Conservation (phyloP, 2,113 vertebrate species). For the Toxotes chatareus region DNA sequence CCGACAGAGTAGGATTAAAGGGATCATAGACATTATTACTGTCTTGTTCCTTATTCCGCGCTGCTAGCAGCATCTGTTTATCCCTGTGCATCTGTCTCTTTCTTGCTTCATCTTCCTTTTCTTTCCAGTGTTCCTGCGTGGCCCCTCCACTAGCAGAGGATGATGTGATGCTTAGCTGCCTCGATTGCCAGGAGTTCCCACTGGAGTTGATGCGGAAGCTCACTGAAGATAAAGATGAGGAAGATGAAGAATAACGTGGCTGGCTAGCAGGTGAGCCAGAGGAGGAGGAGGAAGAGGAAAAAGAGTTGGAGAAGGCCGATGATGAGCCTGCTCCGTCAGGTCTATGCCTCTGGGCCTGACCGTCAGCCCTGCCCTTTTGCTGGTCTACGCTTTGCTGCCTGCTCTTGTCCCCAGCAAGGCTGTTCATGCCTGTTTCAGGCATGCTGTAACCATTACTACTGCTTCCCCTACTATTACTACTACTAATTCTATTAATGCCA, state of each 20-base stretch:
- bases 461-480: slow-evolving; percentile 17
- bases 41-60: slow-evolving; percentile 81
- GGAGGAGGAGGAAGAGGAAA: slow-evolving; percentile 59
- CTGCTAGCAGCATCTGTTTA: slow-evolving; percentile 72
- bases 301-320: slow-evolving; percentile 72
- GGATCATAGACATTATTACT: slow-evolving; percentile 93
- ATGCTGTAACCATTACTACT: slow-evolving; percentile 68
- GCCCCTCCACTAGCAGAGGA: slow-evolving; percentile 70
- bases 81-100: slow-evolving; percentile 74
- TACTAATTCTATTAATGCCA: slow-evolving; percentile 39
- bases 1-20: slow-evolving; percentile 94
- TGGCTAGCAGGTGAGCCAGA: slow-evolving; percentile 41
- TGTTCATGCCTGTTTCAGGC: slow-evolving; percentile 86
- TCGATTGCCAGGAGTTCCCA: slow-evolving; percentile 87
- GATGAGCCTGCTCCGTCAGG: slow-evolving; percentile 65
- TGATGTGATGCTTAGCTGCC: slow-evolving; percentile 80
- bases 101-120: slow-evolving; percentile 84
- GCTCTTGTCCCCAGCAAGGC: slow-evolving; percentile 88
- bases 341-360: slow-evolving; percentile 72
- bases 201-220: slow-evolving; percentile 94
- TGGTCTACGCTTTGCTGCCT: slow-evolving; percentile 78
- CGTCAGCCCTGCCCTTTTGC: slow-evolving; percentile 69
- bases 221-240: slow-evolving; percentile 81
- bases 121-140: slow-evolving; percentile 73
- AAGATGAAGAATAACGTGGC: slow-evolving; percentile 56